Evolutionary conservation across 2,888 invertebrate genomes (phyloP), one percentile per base, ranked within the genome.

Genomic region (Hesperia comma): DNA sequence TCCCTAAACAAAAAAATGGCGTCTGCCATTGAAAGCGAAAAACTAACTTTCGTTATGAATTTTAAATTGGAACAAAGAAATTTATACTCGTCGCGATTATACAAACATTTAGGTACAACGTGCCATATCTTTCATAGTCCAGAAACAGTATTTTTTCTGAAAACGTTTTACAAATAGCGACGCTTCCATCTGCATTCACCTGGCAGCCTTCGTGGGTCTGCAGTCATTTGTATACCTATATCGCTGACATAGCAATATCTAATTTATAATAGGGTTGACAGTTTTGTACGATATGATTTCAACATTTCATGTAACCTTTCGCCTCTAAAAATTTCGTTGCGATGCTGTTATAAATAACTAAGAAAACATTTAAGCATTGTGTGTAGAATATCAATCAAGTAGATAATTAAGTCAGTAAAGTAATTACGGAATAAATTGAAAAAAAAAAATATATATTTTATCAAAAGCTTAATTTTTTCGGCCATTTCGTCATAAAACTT

Each of bases 201-300:
- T 53, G 17, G 15, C 41, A 37, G 10, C 21, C 14, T 6, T 21
- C 51, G 17, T 49, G 17, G 14, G 2, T 46, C 66, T 17, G 71
- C 56, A 69, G 74, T 74, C 74, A 78, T 76, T 76, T 75, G 70
- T 67, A 69, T 74, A 76, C 73, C 67, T 67, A 69, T 74, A 76
- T 74, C 67, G 72, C 73, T 72, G 75, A 73, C 75, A 70, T 71
- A 67, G 71, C 72, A 40, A 62, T 68, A 60, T 43, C 68, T 71
- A 68, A 70, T 49, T 55, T 70, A 33, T 71, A 71, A 73, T 76
- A 75, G 71, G 69, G 74, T 70, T 69, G 70, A 68, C 71, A 21
- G n/a, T 17, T 63, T 63, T 56, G 32, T 26, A 68, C 46, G 15
- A 46, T 46, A 17, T n/a, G 15, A 15, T 46, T 17, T 17, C 6